Percentiles rank a stretch among this genome's conserved stretches.
Evolutionary conservation across 1,140 invertebrate genomes (phyloP).

Genomic region (Brachionus rotundiformis): DNA sequence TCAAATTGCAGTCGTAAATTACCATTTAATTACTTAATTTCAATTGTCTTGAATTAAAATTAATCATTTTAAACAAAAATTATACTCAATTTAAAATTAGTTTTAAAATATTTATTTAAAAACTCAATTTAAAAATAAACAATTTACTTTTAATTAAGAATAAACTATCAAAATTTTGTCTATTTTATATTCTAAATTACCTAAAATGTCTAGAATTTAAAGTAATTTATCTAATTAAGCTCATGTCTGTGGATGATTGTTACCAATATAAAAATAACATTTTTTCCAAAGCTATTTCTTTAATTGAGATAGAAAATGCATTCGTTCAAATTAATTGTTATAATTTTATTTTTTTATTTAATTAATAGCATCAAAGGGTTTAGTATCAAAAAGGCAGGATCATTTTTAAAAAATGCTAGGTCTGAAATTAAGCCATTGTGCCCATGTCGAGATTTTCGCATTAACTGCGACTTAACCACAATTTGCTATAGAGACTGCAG

Average conservation of each 20-base stretch:
- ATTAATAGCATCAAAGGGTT: background rate
- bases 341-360: background rate
- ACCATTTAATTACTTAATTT: background rate
- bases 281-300: background rate
- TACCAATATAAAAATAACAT: background rate
- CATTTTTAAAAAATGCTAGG: background rate
- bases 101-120: too few relatives aligned
- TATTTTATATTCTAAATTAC: background rate
- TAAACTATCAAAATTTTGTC: background rate
- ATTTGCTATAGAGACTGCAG: constrained; percentile 8
- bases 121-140: too few relatives aligned
- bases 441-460: background rate
- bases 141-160: too few relatives aligned
- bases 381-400: background rate
- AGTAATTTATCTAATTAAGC: background rate
- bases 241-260: background rate
- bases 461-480: constrained; percentile 28
- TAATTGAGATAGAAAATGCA: background rate
- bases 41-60: background rate
- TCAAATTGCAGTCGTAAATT: background rate
- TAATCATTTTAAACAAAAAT: background rate
- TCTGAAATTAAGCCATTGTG: background rate
- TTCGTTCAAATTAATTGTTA: background rate
- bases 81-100: background rate
- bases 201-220: background rate